Base-by-base conservation (phyloP, 2,797 vertebrate genomes). In the Pagetopsis macropterus region DNA sequence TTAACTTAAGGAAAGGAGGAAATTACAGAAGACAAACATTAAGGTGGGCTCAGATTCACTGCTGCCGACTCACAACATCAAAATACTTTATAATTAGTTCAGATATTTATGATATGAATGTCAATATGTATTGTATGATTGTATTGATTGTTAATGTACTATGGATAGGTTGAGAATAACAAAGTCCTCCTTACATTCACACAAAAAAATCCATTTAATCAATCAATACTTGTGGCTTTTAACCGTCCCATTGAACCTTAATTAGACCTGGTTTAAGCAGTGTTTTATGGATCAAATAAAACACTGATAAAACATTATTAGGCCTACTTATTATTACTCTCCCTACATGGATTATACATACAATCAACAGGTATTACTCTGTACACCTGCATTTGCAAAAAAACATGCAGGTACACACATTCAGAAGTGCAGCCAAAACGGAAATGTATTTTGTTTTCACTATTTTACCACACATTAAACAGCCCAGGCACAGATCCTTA, bases 1-100 rank as follows among this genome's bases (percentile, higher is more conserved):
- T 48, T 66, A 58, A 49, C 43, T n/a, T 23, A 41, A 41, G 44
- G 45, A 48, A 54, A 50, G 49, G 3, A 63, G 31, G 1, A 70
- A 46, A 70, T 56, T 41, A 16, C 19, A 57, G 60, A 43, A 41
- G 27, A 54, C 5, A n/a, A 15, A 27, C 9, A 8, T 48, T 16
- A 12, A 43, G 9, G 8, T 0, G 2, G n/a, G 23, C 43, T 44
- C 56, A n/a, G 56, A 27, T 15, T 23, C 49, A 33, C 70, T 21
- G 54, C 9, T 44, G 40, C 33, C 27, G 6, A 1, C 21, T 58
- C 4, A 4, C 1, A 10, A 41, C 33, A 15, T n/a, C 33, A 19
- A 1, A 7, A 27, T 14, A n/a, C n/a, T 41, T 31, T 43, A n/a
- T 16, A 16, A 43, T 23, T 21, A 7, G 15, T 59, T 45, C 5